Conservation (phyloP, 1,140 invertebrate species). For the Helicoverpa armigera region DNA sequence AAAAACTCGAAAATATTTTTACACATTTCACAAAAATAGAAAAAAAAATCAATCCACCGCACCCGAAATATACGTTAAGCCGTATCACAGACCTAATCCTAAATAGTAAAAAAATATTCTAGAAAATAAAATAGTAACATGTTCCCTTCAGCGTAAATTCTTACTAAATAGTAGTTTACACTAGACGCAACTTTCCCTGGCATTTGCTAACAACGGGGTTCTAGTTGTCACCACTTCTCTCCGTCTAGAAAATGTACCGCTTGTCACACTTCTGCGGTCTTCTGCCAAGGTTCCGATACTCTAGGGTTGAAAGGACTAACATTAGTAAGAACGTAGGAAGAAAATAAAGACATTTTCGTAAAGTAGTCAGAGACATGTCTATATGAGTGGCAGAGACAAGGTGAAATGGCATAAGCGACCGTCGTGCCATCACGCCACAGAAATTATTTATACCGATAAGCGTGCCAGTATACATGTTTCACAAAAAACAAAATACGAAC, state of each 20-base stretch:
- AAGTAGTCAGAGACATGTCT: no score
- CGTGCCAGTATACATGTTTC: no score
- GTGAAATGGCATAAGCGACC: no score
- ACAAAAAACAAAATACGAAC: no score
- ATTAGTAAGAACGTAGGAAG: neutral
- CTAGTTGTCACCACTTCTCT: conserved; percentile 94
- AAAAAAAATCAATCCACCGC: neutral
- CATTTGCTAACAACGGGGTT: conserved; percentile 91
- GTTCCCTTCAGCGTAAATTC: conserved; percentile 15
- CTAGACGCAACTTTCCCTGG: conserved; percentile 95
- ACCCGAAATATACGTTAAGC: conserved; percentile 14
- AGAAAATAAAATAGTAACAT: conserved; percentile 41
- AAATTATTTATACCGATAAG: no score
- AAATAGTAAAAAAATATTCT: conserved; percentile 48
- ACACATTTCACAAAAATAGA: neutral
- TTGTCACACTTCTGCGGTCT: conserved; percentile 78
- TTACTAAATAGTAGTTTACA: conserved; percentile 37
- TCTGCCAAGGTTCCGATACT: conserved; percentile 79
- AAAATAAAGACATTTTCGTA: no score
- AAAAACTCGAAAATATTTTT: neutral
- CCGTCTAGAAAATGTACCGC: conserved; percentile 77
- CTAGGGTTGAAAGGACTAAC: conserved; percentile 55
- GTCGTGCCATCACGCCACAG: no score
- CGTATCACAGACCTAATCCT: conserved; percentile 43
- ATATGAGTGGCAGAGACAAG: no score